Evolutionary conservation across 2,797 vertebrate genomes (phyloP).

Genomic region (Chlorospingus semifuscus): DNA sequence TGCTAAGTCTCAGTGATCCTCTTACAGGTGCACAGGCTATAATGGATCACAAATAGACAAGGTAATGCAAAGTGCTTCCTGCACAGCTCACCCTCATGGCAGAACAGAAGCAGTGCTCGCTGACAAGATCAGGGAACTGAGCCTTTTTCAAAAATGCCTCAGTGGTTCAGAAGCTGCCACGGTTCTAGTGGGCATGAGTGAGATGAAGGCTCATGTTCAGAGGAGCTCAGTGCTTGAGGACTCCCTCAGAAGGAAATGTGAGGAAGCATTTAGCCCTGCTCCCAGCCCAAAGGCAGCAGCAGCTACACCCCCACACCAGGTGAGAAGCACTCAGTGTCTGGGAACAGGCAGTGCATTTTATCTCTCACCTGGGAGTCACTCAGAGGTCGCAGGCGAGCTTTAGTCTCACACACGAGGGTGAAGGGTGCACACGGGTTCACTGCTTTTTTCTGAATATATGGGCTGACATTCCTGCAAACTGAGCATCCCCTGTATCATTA

Average conservation of each 20-base stretch:
- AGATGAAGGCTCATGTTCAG: not conserved
- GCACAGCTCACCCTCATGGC: not conserved
- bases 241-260: rapidly evolving
- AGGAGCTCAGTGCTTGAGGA: not conserved
- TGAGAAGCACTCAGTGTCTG: not conserved
- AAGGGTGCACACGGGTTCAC: rapidly evolving
- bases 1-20: conserved; percentile 34
- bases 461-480: not conserved
- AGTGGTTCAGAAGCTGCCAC: not conserved
- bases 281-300: not conserved
- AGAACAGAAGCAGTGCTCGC: not conserved
- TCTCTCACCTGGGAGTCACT: not conserved
- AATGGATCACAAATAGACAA: not conserved
- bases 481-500: not conserved
- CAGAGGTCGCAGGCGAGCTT: not conserved
- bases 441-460: not conserved
- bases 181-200: not conserved
- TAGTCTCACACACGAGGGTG: not conserved
- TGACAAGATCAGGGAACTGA: not conserved
- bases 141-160: not conserved
- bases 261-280: not conserved
- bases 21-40: conserved; percentile 14
- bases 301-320: not conserved
- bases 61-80: not conserved
- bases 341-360: not conserved